These are phyloP conservation scores for Hemibagrus guttatus DNA, from an alignment of 2,797 vertebrate species.

Conservation along the genomic window DNA sequence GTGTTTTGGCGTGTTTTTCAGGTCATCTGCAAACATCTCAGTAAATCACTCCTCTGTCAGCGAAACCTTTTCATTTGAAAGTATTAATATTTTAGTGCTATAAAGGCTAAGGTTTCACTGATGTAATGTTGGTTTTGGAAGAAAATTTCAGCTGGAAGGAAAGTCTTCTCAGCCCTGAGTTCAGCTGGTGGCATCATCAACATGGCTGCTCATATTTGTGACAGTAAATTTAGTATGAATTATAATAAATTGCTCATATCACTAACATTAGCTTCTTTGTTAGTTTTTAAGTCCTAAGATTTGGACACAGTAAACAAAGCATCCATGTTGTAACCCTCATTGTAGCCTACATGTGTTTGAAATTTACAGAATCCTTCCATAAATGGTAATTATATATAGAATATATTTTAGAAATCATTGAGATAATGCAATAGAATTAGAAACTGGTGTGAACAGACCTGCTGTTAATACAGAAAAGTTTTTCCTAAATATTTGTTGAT, in stretches of 20 bases:
- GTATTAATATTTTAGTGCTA: slow-evolving; percentile 36
- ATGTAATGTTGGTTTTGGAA: not conserved
- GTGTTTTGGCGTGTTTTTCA: slow-evolving; percentile 34
- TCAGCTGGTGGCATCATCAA: not conserved
- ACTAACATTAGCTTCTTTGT: not conserved
- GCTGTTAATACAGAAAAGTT: too few species aligned
- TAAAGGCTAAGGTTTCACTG: not conserved
- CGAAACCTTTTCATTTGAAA: slow-evolving; percentile 7
- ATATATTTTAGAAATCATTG: too few species aligned
- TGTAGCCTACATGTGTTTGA: not conserved
- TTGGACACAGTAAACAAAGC: not conserved
- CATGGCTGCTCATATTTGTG: not conserved
- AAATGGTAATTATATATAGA: too few species aligned
- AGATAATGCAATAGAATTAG: too few species aligned
- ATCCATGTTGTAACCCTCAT: not conserved
- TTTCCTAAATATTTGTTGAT: too few species aligned
- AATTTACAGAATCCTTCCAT: too few species aligned
- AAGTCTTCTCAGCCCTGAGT: not conserved
- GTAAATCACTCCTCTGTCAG: slow-evolving; percentile 34
- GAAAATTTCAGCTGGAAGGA: not conserved
- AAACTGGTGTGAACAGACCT: too few species aligned
- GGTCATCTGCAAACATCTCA: slow-evolving; percentile 16
- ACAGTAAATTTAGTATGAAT: not conserved
- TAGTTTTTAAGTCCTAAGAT: not conserved
- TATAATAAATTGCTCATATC: not conserved